Percentiles rank a stretch among this genome's conserved stretches.
These are phyloP conservation scores for Euschistus heros DNA, from an alignment of 1,140 invertebrate species.

Conservation along the genomic window DNA sequence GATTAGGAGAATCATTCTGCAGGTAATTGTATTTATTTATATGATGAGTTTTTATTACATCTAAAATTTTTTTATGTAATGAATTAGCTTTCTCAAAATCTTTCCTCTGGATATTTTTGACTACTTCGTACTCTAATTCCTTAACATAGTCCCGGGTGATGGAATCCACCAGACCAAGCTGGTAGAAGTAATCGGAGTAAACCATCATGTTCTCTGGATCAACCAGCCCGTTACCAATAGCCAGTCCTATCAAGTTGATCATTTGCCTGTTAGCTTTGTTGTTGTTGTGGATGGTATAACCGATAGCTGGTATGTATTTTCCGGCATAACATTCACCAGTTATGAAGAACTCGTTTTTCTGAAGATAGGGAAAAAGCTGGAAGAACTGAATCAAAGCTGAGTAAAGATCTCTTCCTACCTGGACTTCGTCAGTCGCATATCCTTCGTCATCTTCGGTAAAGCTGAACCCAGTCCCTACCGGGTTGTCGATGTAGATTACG, in stretches of 20 bases:
- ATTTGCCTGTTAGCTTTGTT: slow-evolving; percentile 45
- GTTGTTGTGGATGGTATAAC: slow-evolving; percentile 41
- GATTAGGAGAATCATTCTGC: too few species aligned
- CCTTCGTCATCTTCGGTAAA: slow-evolving; percentile 23
- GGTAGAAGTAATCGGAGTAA: slow-evolving; percentile 72
- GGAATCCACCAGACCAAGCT: slow-evolving; percentile 45
- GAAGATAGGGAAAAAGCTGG: slow-evolving; percentile 41
- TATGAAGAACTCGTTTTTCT: slow-evolving; percentile 30
- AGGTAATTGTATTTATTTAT: too few species aligned
- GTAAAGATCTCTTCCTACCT: slow-evolving; percentile 53
- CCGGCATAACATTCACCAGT: slow-evolving; percentile 47
- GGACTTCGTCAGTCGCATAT: slow-evolving; percentile 4
- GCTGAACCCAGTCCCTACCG: slow-evolving; percentile 28
- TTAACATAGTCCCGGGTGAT: slow-evolving; percentile 26
- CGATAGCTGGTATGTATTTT: slow-evolving; percentile 43
- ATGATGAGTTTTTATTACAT: too few species aligned
- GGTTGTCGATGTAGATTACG: slow-evolving; percentile 76
- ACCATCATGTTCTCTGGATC: slow-evolving; percentile 66
- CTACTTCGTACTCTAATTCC: slow-evolving; percentile 52
- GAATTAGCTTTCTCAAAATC: too few species aligned
- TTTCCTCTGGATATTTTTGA: too few species aligned
- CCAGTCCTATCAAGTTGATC: slow-evolving; percentile 58
- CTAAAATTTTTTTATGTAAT: too few species aligned
- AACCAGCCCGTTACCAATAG: slow-evolving; percentile 75
- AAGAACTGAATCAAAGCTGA: slow-evolving; percentile 59